Conservation (phyloP, 2,888 invertebrate species). For the Sericinus montela region DNA sequence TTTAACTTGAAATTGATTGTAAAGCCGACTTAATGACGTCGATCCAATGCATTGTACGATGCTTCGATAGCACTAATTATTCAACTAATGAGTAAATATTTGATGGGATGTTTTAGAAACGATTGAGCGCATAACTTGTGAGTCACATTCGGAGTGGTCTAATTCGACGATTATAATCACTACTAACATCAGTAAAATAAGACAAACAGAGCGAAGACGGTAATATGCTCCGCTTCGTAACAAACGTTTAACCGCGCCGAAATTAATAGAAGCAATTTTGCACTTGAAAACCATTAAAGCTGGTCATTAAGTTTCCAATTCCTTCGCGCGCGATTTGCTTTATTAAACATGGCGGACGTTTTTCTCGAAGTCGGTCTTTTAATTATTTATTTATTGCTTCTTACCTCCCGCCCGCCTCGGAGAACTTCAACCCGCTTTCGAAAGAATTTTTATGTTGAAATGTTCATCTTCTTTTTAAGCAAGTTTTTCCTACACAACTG, state of each 20-base stretch:
- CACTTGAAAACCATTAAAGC: slow-evolving; percentile 56
- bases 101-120: slow-evolving; percentile 33
- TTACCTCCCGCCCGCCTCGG: slow-evolving; percentile 38
- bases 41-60: slow-evolving; percentile 59
- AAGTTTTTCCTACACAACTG: not conserved
- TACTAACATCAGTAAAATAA: slow-evolving; percentile 29
- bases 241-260: slow-evolving; percentile 28
- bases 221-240: slow-evolving; percentile 45
- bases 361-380: slow-evolving; percentile 40
- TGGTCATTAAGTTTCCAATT: slow-evolving; percentile 59
- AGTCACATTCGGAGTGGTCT: slow-evolving; percentile 28
- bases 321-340: slow-evolving; percentile 40
- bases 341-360: slow-evolving; percentile 43
- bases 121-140: slow-evolving; percentile 27
- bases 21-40: slow-evolving; percentile 67
- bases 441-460: slow-evolving; percentile 35
- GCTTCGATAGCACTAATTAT: slow-evolving; percentile 67
- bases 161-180: slow-evolving; percentile 35
- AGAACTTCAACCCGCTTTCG: slow-evolving; percentile 38
- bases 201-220: slow-evolving; percentile 38
- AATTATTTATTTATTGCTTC: slow-evolving; percentile 58
- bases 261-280: slow-evolving; percentile 60
- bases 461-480: slow-evolving; percentile 26
- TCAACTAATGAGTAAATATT: slow-evolving; percentile 53
- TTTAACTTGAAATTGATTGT: slow-evolving; percentile 74